Evolutionary conservation across 2,888 invertebrate genomes (phyloP), one percentile per base, ranked within the genome.

Genomic region (Meteorus colon): DNA sequence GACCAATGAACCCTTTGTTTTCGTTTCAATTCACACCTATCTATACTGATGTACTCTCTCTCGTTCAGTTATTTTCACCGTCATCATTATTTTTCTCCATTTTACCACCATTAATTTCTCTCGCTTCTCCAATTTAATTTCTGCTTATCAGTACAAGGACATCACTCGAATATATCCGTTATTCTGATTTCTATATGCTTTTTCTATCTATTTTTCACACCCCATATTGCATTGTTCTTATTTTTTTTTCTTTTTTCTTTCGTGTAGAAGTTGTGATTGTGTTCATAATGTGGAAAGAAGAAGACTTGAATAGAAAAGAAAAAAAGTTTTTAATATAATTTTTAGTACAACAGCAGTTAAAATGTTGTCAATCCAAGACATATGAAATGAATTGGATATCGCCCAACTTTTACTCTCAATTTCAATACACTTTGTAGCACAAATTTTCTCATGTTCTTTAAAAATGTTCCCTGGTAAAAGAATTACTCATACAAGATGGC

Each of bases 1-100:
- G 79, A 80, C 82, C 84, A 85, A 84, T 83, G 80, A 82, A 82
- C 82, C 85, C 82, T 85, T 86, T 86, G 86, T 86, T 86, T 86
- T 86, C 85, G 80, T 86, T 85, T 78, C 78, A 79, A 75, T 78
- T 83, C 83, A 83, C 81, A 84, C 81, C 83, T 69, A 82, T 76
- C 81, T 45, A 16, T 37, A 16, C n/a, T 19, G 34, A 27, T 19
- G 3, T 41, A 29, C 24, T 5, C n/a, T 5, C n/a, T 59, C 24
- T 27, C 19, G 19, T 45, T 27, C n/a, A 45, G 37, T 29, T 27
- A 19, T 10, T 27, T 41, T 37, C 48, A n/a, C 24, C 24, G 41
- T 41, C 16, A 19, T 65, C 24, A 24, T 37, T 19, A 37, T n/a
- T 65, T 16, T 34, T 10, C 10, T 37, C 19, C 16, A 34, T 19